These are phyloP conservation scores for Dynastes hyllus DNA, from an alignment of 2,888 invertebrate species.

Conservation along the genomic window DNA sequence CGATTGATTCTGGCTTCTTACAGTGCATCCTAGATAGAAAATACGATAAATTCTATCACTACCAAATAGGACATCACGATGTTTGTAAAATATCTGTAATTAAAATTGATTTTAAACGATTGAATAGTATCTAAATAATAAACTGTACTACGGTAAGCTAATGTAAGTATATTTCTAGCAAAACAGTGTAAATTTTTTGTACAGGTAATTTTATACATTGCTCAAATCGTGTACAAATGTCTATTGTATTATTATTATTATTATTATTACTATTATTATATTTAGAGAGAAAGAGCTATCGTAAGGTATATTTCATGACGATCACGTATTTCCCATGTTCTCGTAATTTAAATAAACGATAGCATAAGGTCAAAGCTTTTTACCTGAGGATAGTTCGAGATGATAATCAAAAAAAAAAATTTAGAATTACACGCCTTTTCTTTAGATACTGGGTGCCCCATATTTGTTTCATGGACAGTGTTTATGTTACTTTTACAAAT, in stretches of 20 bases:
- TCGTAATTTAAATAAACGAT: background rate
- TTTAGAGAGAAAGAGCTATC: background rate
- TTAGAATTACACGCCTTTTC: no score
- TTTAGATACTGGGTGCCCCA: no score
- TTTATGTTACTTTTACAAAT: no score
- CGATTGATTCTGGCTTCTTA: constrained; percentile 63
- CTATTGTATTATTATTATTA: background rate
- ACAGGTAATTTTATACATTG: constrained; percentile 47
- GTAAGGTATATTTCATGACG: background rate
- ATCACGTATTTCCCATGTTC: background rate
- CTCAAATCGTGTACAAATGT: constrained; percentile 40
- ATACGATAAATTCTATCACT: background rate
- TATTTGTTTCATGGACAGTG: no score
- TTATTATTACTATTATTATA: background rate
- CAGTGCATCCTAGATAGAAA: no score
- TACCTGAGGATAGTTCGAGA: no score
- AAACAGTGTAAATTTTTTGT: constrained; percentile 43
- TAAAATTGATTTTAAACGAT: background rate
- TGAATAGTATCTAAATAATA: constrained; percentile 11
- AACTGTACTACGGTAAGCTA: constrained; percentile 7
- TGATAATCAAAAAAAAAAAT: no score
- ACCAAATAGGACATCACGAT: background rate
- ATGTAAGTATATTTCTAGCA: constrained; percentile 29
- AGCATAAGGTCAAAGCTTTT: no score
- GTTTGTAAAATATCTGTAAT: background rate